Percentiles rank a stretch among this genome's conserved stretches.
Evolutionary conservation across 2,888 invertebrate species (phyloP).

Genomic region (Cryptocephalus moraei): DNA sequence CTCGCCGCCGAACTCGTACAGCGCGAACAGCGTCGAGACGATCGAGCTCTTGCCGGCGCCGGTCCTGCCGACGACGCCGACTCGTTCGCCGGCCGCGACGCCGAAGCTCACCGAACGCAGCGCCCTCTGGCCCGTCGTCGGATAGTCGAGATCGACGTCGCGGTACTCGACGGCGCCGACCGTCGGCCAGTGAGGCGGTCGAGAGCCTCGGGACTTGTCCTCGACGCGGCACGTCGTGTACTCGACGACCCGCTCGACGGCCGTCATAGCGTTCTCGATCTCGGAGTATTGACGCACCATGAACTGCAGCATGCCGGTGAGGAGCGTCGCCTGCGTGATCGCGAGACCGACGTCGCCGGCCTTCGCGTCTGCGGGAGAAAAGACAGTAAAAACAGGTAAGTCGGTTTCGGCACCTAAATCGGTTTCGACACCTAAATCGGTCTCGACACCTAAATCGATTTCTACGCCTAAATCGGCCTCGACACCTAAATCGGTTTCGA

Average conservation of each 20-base stretch:
- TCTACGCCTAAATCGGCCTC: background rate
- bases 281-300: slow-evolving; percentile 53
- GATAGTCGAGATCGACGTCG: slow-evolving; percentile 60
- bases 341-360: slow-evolving; percentile 35
- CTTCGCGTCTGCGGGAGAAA: slow-evolving; percentile 29
- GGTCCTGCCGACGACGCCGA: slow-evolving; percentile 72
- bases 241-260: slow-evolving; percentile 79
- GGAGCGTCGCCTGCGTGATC: slow-evolving; percentile 31
- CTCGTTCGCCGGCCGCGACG: slow-evolving; percentile 56
- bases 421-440: too few species aligned
- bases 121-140: slow-evolving; percentile 58
- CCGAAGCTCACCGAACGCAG: slow-evolving; percentile 35
- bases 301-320: slow-evolving; percentile 64
- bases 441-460: slow-evolving; percentile 11
- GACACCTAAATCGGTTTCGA: background rate
- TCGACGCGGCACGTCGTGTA: slow-evolving; percentile 63
- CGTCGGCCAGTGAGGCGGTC: slow-evolving; percentile 52
- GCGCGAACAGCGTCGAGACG: slow-evolving; percentile 66
- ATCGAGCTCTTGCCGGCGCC: slow-evolving; percentile 74
- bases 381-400: too few species aligned
- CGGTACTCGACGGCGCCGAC: slow-evolving; percentile 58
- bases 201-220: slow-evolving; percentile 9
- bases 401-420: too few species aligned
- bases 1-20: slow-evolving; percentile 66
- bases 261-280: slow-evolving; percentile 68